Conservation (phyloP, 2,113 vertebrate species). For the Pomatorhinus ruficollis region DNA sequence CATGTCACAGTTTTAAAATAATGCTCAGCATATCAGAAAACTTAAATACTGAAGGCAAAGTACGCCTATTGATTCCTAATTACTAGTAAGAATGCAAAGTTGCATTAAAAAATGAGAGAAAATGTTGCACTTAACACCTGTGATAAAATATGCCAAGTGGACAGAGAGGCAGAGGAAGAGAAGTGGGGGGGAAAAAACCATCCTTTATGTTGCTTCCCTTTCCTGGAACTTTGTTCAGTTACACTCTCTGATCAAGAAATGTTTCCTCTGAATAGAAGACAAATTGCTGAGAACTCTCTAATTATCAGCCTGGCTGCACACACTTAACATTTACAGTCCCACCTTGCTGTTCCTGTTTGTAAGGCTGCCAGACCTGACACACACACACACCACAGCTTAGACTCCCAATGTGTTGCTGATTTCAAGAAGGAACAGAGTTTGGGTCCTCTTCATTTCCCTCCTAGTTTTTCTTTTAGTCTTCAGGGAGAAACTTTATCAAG, state of each 20-base stretch:
- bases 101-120: background rate
- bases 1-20: background rate
- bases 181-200: background rate
- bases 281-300: background rate
- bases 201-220: background rate
- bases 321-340: background rate
- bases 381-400: background rate
- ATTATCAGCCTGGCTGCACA: background rate
- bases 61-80: background rate
- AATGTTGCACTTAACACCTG: background rate
- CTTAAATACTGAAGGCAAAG: background rate
- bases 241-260: background rate
- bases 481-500: background rate
- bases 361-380: background rate
- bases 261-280: background rate
- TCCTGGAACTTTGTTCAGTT: background rate
- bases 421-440: background rate
- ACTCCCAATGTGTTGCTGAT: background rate
- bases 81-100: background rate
- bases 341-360: background rate
- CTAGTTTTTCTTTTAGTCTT: background rate
- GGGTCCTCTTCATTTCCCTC: background rate
- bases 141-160: background rate
- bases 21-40: rapidly evolving
- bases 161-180: background rate